A percentile compares a stretch with the other conserved stretches of the same genome.
phyloP scores from a whole-genome alignment of 2,797 vertebrate genomes.

The Squalus acanthias region DNA sequence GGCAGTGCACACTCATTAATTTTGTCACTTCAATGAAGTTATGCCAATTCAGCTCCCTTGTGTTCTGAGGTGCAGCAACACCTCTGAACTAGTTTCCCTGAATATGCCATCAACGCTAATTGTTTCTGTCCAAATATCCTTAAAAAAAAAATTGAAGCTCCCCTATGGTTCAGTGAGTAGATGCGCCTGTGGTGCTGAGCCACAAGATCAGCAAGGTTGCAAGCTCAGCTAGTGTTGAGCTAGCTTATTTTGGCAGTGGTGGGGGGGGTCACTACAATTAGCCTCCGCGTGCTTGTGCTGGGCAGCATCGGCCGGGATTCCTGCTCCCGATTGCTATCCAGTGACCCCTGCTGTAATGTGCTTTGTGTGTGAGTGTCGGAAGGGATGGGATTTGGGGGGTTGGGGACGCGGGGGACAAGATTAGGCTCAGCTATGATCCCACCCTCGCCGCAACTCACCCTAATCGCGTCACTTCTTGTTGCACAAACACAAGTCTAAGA shows the following conservation, averaged over 20 bases:
- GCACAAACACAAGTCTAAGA: too few relatives aligned
- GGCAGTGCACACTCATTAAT: neutral
- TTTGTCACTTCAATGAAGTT: neutral
- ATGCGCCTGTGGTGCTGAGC: neutral
- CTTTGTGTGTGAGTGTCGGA: too few relatives aligned
- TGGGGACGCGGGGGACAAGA: too few relatives aligned
- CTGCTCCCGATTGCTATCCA: neutral
- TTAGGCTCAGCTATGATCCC: too few relatives aligned
- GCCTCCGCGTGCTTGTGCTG: neutral
- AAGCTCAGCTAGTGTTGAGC: neutral
- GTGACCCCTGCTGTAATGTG: neutral
- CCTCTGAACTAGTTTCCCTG: constrained; percentile 7
- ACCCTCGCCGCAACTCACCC: too few relatives aligned
- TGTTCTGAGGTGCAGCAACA: neutral
- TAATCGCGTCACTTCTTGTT: too few relatives aligned
- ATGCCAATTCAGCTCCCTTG: neutral
- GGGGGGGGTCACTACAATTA: neutral
- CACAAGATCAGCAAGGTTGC: neutral
- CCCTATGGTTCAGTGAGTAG: neutral
- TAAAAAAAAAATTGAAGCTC: neutral
- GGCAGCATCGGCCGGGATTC: neutral
- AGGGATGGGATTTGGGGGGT: too few relatives aligned
- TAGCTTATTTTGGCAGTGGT: neutral
- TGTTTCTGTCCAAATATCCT: neutral
- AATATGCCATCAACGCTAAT: neutral